A percentile compares a stretch with the other conserved stretches of the same genome.
These are phyloP conservation scores for Dendroctonus valens DNA, from an alignment of 1,140 invertebrate genomes.

Conservation along the genomic window DNA sequence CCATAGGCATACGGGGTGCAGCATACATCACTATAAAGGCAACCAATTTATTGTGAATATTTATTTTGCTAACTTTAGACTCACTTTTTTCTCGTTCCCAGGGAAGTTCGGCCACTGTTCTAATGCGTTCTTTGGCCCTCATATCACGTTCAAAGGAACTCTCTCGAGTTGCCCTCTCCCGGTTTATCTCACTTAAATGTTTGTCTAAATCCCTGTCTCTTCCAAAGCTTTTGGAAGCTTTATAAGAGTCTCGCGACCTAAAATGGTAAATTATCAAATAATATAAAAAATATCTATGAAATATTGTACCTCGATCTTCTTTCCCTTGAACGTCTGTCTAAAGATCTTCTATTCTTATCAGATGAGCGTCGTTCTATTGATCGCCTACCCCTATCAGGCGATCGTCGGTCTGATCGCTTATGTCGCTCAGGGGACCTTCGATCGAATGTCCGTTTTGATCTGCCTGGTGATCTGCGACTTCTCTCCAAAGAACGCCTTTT, in stretches of 20 bases:
- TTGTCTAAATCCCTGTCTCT: constrained; percentile 5
- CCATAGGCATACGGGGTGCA: constrained; percentile 18
- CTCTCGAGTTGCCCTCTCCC: constrained; percentile 32
- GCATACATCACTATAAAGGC: constrained; percentile 9
- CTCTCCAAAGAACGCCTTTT: constrained; percentile 2
- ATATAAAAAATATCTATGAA: background rate
- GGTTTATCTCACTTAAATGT: constrained; percentile 32
- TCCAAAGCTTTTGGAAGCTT: constrained; percentile 1
- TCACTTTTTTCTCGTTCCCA: constrained; percentile 37
- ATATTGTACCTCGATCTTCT: constrained; percentile 20
- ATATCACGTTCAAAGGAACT: constrained; percentile 36
- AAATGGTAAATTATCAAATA: background rate
- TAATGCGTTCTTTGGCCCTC: constrained; percentile 33
- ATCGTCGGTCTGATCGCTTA: background rate
- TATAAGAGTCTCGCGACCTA: constrained; percentile 24
- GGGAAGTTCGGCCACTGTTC: constrained; percentile 37
- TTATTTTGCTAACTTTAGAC: background rate
- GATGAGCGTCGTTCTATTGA: background rate
- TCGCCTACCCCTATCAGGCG: constrained; percentile 5
- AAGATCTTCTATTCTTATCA: constrained; percentile 1
- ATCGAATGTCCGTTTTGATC: background rate
- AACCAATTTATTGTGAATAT: background rate
- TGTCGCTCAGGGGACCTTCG: background rate
- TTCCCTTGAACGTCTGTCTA: constrained; percentile 6
- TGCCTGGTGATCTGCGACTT: constrained; percentile 2